Evolutionary conservation across 2,113 vertebrate species (phyloP).

Genomic region (Microtus pennsylvanicus): DNA sequence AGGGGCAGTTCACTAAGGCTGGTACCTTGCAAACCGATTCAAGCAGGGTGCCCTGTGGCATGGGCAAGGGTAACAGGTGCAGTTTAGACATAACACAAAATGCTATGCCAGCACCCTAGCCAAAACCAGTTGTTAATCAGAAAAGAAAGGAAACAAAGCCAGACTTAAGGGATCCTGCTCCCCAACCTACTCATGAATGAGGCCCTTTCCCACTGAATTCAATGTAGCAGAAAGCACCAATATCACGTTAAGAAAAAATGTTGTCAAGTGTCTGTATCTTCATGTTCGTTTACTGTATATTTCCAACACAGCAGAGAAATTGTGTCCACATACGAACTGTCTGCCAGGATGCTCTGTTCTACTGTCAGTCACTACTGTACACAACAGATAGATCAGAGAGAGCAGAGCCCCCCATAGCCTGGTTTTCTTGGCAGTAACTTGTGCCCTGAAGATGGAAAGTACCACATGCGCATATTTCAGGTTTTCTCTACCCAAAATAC

Average conservation of each 20-base stretch:
- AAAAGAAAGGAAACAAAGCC: constrained; percentile 48
- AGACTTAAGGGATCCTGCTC: constrained; percentile 20
- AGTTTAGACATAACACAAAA: constrained; percentile 63
- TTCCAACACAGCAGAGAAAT: neutral
- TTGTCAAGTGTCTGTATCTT: neutral
- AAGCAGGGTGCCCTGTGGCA: constrained; percentile 59
- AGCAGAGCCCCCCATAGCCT: neutral
- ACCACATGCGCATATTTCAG: neutral
- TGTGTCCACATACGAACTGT: neutral
- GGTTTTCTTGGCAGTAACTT: constrained; percentile 18
- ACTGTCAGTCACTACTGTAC: neutral
- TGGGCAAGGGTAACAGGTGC: constrained; percentile 69
- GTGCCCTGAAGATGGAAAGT: neutral
- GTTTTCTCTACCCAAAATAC: neutral
- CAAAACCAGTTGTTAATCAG: constrained; percentile 45
- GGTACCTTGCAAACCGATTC: constrained; percentile 48
- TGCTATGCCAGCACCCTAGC: constrained; percentile 27
- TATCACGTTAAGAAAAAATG: constrained; percentile 3
- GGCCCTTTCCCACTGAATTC: neutral
- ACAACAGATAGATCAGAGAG: neutral
- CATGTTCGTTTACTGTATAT: neutral
- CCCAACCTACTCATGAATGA: neutral
- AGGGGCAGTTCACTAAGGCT: constrained; percentile 74
- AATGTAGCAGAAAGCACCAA: neutral
- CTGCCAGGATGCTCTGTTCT: neutral